These are phyloP conservation scores for Typhlomys cinereus DNA, from an alignment of 2,113 vertebrate species.

Conservation along the genomic window DNA sequence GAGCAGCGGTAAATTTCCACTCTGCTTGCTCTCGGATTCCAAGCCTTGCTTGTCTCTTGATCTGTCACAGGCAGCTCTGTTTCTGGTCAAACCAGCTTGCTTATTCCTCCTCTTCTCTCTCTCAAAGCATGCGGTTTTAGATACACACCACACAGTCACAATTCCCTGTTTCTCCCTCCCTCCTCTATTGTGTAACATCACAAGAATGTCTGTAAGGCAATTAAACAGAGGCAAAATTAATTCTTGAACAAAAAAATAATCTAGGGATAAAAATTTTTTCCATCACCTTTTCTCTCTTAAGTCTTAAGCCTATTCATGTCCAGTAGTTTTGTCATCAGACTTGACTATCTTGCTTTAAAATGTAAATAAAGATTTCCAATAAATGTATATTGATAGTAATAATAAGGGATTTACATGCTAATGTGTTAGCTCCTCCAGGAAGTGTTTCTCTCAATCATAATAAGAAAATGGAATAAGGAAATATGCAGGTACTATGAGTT, in stretches of 20 bases:
- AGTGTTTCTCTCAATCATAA: slow-evolving; percentile 40
- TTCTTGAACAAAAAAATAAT: slow-evolving; percentile 61
- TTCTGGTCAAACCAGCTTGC: slow-evolving; percentile 83
- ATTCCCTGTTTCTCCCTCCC: slow-evolving; percentile 57
- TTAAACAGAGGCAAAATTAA: slow-evolving; percentile 78
- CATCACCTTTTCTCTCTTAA: not conserved
- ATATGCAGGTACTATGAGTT: slow-evolving; percentile 3
- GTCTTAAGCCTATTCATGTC: not conserved
- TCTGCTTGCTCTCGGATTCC: slow-evolving; percentile 79
- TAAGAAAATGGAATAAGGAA: slow-evolving; percentile 43
- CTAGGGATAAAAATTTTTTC: slow-evolving; percentile 73
- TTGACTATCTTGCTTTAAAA: slow-evolving; percentile 72
- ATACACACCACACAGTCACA: slow-evolving; percentile 61
- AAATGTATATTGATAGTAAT: slow-evolving; percentile 45
- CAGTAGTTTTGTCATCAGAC: slow-evolving; percentile 57
- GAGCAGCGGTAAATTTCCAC: slow-evolving; percentile 89
- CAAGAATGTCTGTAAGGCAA: slow-evolving; percentile 86
- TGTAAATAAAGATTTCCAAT: slow-evolving; percentile 71
- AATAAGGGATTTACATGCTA: slow-evolving; percentile 60
- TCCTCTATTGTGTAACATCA: slow-evolving; percentile 84
- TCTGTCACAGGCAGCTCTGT: slow-evolving; percentile 80
- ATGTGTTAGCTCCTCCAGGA: slow-evolving; percentile 19
- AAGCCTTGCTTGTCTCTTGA: slow-evolving; percentile 76
- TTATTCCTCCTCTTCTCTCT: slow-evolving; percentile 65
- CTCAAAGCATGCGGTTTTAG: slow-evolving; percentile 52